Evolutionary conservation across 2,888 invertebrate genomes (phyloP).

Genomic region (Polietes domitor): DNA sequence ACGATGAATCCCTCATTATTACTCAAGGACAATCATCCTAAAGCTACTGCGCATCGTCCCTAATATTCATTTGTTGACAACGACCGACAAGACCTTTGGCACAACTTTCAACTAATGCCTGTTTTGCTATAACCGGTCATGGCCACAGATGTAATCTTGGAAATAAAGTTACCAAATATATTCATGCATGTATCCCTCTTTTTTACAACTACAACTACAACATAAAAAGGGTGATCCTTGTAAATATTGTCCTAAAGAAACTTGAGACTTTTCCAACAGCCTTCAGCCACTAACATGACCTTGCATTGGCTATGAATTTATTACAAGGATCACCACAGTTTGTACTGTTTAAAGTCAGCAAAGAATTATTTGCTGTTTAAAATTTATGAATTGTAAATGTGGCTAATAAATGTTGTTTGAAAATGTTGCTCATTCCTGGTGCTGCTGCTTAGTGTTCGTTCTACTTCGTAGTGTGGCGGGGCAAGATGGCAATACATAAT

Average conservation of each 20-base stretch:
- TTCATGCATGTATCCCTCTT: neutral
- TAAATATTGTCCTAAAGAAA: neutral
- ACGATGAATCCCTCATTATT: no score
- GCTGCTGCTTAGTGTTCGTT: neutral
- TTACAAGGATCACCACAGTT: neutral
- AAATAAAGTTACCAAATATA: neutral
- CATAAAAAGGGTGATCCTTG: neutral
- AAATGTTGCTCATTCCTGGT: neutral
- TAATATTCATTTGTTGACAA: no score
- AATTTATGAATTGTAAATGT: slow-evolving; percentile 28
- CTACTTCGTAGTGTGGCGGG: neutral
- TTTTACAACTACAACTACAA: no score
- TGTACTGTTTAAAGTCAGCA: neutral
- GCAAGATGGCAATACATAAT: neutral
- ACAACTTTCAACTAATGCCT: neutral
- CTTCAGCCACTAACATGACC: neutral
- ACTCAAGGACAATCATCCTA: no score
- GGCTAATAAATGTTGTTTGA: neutral
- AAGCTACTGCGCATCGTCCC: no score
- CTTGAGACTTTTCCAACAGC: neutral
- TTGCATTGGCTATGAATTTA: neutral
- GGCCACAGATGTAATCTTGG: neutral
- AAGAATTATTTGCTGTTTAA: neutral
- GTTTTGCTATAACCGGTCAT: neutral
- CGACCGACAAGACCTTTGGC: no score